Evolutionary conservation across 1,140 invertebrate genomes (phyloP).

Genomic region (Teleogryllus occipitalis): DNA sequence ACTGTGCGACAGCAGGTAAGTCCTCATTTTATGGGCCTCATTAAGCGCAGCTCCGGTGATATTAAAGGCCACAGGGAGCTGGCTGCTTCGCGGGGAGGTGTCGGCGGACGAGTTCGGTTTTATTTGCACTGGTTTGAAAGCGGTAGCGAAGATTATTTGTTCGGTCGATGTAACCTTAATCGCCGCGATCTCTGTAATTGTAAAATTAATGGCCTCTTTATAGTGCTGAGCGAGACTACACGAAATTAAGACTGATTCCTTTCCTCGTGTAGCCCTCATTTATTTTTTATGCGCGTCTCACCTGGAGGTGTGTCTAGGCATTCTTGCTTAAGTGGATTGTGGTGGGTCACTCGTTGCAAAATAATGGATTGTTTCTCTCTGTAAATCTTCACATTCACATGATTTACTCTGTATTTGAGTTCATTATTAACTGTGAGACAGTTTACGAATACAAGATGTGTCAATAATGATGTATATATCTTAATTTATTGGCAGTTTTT

Average conservation of each 20-base stretch:
- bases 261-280: not conserved
- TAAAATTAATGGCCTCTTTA: not conserved
- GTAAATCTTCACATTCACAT: too few relatives aligned
- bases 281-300: not conserved
- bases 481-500: too few relatives aligned
- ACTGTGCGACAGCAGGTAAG: not conserved
- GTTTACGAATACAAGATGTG: too few relatives aligned
- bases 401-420: too few relatives aligned
- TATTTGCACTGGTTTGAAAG: not conserved
- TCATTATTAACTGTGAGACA: too few relatives aligned
- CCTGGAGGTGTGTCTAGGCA: not conserved
- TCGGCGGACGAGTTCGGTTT: not conserved
- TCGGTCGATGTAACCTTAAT: not conserved
- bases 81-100: too few relatives aligned
- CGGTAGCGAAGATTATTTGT: slow-evolving; percentile 1
- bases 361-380: too few relatives aligned
- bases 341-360: too few relatives aligned
- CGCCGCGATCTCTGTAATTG: not conserved
- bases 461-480: too few relatives aligned
- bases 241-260: not conserved
- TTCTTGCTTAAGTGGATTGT: not conserved
- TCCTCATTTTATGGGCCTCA: not conserved
- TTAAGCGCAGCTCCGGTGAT: not conserved
- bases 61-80: not conserved
- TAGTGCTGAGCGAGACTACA: not conserved